Conservation (phyloP, 2,888 invertebrate genomes). For the Dendrolimus pini region DNA sequence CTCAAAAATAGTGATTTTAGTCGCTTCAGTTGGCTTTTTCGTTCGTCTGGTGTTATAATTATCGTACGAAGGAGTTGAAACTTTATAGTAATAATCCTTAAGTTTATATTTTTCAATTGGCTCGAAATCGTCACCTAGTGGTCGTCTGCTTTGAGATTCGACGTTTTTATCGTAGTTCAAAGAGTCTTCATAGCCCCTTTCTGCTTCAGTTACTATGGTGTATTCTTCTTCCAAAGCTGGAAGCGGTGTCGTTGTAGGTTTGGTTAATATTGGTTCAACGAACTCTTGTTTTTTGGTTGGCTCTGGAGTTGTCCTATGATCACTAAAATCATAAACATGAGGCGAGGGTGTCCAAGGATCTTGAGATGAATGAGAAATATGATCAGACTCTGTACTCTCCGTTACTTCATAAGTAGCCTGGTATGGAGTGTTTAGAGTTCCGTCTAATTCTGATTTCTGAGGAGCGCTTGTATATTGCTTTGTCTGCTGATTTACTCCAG, state of each 20-base stretch:
- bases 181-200: conserved; percentile 59
- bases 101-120: conserved; percentile 62
- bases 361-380: conserved; percentile 46
- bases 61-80: conserved; percentile 56
- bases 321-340: conserved; percentile 34
- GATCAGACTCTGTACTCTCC: conserved; percentile 52
- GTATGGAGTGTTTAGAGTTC: conserved; percentile 28
- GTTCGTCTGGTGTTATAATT: conserved; percentile 51
- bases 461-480: conserved; percentile 47
- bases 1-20: conserved; percentile 29
- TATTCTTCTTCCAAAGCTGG: conserved; percentile 56
- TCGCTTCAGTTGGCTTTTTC: conserved; percentile 51
- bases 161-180: conserved; percentile 55
- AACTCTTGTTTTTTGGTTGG: conserved; percentile 40
- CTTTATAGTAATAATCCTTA: conserved; percentile 67
- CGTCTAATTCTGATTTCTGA: conserved; percentile 27
- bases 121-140: conserved; percentile 64
- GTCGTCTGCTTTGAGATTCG: conserved; percentile 67
- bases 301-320: conserved; percentile 37
- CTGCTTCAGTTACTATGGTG: conserved; percentile 60
- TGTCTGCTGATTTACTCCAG: conserved; percentile 50
- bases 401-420: conserved; percentile 64
- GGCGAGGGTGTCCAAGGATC: conserved; percentile 52
- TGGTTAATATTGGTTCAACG: conserved; percentile 31
- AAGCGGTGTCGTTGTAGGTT: conserved; percentile 39